Evolutionary conservation across 2,797 vertebrate genomes (phyloP).

Genomic region (Malurus splendens): DNA sequence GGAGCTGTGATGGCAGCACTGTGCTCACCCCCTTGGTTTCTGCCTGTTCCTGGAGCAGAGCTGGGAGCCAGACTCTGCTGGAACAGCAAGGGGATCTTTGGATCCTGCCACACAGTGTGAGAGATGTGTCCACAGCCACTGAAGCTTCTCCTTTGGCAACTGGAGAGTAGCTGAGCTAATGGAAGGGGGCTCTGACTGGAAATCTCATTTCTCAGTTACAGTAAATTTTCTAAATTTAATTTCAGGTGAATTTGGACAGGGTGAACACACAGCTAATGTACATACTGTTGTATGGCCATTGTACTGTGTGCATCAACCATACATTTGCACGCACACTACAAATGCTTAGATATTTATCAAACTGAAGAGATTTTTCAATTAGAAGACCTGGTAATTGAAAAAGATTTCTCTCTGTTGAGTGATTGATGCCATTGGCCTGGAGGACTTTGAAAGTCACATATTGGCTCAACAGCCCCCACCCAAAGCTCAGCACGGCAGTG

Average conservation of each 20-base stretch:
- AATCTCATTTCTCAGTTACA: neutral
- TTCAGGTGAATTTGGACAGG: neutral
- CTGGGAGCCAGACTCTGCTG: neutral
- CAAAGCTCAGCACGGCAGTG: neutral
- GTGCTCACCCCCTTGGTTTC: neutral
- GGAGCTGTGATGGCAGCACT: neutral
- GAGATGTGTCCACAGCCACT: fast-evolving
- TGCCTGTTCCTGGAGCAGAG: neutral
- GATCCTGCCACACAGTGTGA: fast-evolving
- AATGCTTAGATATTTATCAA: neutral
- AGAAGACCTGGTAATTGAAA: neutral
- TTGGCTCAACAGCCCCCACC: neutral
- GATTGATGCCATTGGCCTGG: neutral
- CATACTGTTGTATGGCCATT: neutral
- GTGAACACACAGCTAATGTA: neutral
- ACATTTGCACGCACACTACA: neutral
- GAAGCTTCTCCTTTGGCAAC: neutral
- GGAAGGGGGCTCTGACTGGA: neutral
- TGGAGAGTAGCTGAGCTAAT: neutral
- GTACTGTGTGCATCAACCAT: neutral
- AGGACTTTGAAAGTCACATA: neutral
- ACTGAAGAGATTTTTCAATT: conserved; percentile 3
- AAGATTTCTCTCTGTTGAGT: neutral
- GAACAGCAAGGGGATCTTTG: neutral
- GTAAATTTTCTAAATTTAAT: neutral